Base-by-base conservation (phyloP, 2,113 vertebrate species). In the Salvelinus fontinalis region DNA sequence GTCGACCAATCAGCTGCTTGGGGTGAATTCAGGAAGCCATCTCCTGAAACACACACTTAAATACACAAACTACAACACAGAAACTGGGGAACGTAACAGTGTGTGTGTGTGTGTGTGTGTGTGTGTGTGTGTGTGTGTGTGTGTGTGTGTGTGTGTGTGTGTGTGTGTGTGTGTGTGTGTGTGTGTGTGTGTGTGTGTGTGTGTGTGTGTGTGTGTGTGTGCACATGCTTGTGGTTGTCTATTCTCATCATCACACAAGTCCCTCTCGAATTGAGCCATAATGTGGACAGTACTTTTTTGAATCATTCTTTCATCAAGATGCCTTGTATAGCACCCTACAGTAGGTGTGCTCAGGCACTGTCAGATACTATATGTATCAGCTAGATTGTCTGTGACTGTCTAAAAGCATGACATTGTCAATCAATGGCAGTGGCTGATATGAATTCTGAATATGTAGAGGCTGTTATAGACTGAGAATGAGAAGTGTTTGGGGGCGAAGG, bases 301-400 rank as follows among this genome's bases (percentile, higher is more conserved):
- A 5, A 78, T 84, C 81, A 71, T 74, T 79, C 77, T 87, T 85
- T 84, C 80, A 85, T 80, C 80, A 80, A 81, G 68, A 80, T 87
- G 8, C 7, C 24, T 26, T 31, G 8, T 68, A 29, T 20, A 3
- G 14, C 31, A 7, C 5, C 31, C 64, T 66, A 34, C 34, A 34
- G 34, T 34, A 29, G 13, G 64, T 27, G 64, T 27, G 64, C 9
- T 39, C 5, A 39, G 6, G 31, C 67, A 34, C 12, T 54, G 14
- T 54, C 49, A 54, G 49, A 51, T 1, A 34, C 34, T 11, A 44
- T 44, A 44, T 44, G 9, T 44, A 54, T 18, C 13, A 18, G 51
- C 51, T 54, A 44, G 39, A 54, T 54, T 54, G 12, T 54, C 51
- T 54, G 16, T 14, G 51, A 16, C 12, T 54, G 51, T 54, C 12